phyloP scores from a whole-genome alignment of 1,140 invertebrate species.

The Bicyclus anynana region DNA sequence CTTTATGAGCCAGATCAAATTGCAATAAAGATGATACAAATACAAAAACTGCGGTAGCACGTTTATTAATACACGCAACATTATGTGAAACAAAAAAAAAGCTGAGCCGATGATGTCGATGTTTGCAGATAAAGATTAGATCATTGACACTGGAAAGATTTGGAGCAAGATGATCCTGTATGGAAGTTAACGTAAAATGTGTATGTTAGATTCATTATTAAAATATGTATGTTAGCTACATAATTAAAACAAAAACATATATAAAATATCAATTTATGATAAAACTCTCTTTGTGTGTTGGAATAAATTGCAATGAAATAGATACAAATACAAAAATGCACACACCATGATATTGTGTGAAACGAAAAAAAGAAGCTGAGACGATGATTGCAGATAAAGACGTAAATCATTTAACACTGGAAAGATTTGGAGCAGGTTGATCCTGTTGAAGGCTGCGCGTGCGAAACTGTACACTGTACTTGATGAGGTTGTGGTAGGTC shows the following conservation, averaged over 20 bases:
- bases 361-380: background rate
- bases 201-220: no score
- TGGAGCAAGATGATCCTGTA: constrained; percentile 20
- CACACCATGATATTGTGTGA: background rate
- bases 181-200: no score
- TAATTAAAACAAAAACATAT: background rate
- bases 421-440: constrained; percentile 22
- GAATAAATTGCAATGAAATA: background rate
- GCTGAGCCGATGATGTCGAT: background rate
- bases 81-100: background rate
- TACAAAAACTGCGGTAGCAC: background rate
- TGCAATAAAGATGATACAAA: background rate
- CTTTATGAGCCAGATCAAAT: background rate
- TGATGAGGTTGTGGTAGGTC: constrained; percentile 61
- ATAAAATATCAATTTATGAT: background rate
- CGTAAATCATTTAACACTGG: constrained; percentile 16
- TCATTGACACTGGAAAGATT: constrained; percentile 21
- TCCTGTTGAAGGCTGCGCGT: constrained; percentile 28
- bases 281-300: background rate
- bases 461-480: constrained; percentile 55
- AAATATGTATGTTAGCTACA: background rate
- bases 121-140: constrained; percentile 9
- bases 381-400: constrained; percentile 4
- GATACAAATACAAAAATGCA: background rate
- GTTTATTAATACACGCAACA: background rate